Evolutionary conservation across 2,888 invertebrate genomes (phyloP), one percentile per base, ranked within the genome.

Genomic region (Oxyteleia sp.): DNA sequence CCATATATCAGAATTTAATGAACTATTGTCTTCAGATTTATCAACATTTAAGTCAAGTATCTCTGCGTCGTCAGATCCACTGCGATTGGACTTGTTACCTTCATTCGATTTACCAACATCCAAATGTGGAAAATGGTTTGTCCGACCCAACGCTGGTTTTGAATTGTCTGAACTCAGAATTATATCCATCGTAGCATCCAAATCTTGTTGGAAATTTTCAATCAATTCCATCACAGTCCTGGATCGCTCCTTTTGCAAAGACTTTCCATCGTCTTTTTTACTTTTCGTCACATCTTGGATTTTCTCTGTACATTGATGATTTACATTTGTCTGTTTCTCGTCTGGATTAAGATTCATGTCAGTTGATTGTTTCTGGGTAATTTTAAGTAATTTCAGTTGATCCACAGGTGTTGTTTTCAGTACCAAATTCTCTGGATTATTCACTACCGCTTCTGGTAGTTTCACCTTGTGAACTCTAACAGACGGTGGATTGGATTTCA

Each of bases 1-100:
- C n/a, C n/a, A n/a, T n/a, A n/a, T n/a, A n/a, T n/a, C n/a, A n/a
- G 84, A 94, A 93, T 47, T 90, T 85, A 10, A 90, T 89, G 32
- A n/a, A 51, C 85, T 76, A 32, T 69, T 80, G 16, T 82, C 66
- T 45, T 68, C 47, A 15, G 8, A 23, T 8, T 53, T 61, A 11
- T 61, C 41, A 13, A 68, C 43, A 3, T 38, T 41, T 4, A 72
- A 59, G 51, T 69, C 47, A 11, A 68, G 35, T n/a, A 68, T 41
- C 18, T 69, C 55, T 0, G 38, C 53, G 55, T 79, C 55, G 7
- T 64, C 53, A 5, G 63, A 57, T 32, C 35, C 45, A 20, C 53
- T 72, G 18, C 59, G 23, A 45, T 15, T 38, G 23, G 41, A 45
- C 0, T 18, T 41, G n/a, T 53, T 53, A 4, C 15, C 55, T 10